Base-by-base conservation (phyloP, 2,888 invertebrate genomes). In the Molanna angustata region DNA sequence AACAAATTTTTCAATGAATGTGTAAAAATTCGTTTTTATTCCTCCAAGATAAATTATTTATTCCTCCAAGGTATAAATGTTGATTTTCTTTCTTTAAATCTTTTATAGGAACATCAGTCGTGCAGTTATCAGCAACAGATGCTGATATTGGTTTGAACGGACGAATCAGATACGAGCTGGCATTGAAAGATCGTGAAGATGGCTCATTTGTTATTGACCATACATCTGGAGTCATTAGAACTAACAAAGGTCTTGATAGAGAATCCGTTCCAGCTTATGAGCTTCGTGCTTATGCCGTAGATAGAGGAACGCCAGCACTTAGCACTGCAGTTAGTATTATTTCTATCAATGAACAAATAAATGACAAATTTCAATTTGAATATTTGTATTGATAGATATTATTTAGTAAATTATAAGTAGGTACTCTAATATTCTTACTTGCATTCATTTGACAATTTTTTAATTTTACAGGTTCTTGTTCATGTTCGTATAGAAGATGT, bases 151-250 rank as follows among this genome's bases (percentile, higher is more conserved):
- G 93, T 1, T 76, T 91, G 1, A 95, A 96, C 68, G 94, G 94
- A 0, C 80, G 90, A 50, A 87, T 96, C 3, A 83, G 86, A 48
- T 95, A 93, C 68, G 82, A 85, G 18, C 68, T 92, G 7, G 83
- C 84, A 48, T 78, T 86, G 27, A 84, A 82, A 51, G 88, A 88
- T 64, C 70, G 81, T 1, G 93, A 90, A 31, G 91, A 93, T 62
- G 93, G 91, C 0, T 90, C 94, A 0, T 98, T 98, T 68, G 86
- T 89, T 0, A 86, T 98, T 13, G 97, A 98, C 69, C 84, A 91
- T 0, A 89, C 91, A 0, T 93, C 93, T 1, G 98, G 98, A 0
- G 89, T 94, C 1, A 84, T 99, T 11, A 76, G 95, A 50, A 95
- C 94, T 0, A 89, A 91, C 56, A 90, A 92, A 66, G 83, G 86